Conservation (phyloP, 37 sponge, comb jelly and placozoan species). For the Halichondria panicea region DNA sequence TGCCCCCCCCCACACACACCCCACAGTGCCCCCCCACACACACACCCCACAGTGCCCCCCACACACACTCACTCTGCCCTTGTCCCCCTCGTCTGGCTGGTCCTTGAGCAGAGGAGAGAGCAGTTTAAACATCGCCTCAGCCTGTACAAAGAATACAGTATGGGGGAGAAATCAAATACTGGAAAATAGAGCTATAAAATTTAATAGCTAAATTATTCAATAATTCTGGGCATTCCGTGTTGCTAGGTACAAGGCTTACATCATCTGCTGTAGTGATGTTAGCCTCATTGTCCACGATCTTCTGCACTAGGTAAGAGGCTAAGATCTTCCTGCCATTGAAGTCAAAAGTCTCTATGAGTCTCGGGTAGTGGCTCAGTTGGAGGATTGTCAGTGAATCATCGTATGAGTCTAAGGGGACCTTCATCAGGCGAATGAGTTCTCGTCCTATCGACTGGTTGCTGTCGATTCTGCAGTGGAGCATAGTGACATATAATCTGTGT, state of each 20-base stretch:
- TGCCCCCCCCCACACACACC: background rate
- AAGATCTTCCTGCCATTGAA: constrained; percentile 77
- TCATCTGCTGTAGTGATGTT: constrained; percentile 75
- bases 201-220: background rate
- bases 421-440: constrained; percentile 81
- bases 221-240: background rate
- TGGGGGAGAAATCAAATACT: background rate
- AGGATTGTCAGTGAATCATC: constrained; percentile 89
- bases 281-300: constrained; percentile 71
- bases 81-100: constrained; percentile 88
- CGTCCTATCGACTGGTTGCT: constrained; percentile 27
- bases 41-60: constrained; percentile 42
- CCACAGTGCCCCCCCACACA: background rate
- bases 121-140: constrained; percentile 73
- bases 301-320: constrained; percentile 66
- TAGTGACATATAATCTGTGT: too few species aligned
- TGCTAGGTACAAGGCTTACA: constrained; percentile 47
- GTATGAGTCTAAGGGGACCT: constrained; percentile 85
- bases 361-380: constrained; percentile 72
- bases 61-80: constrained; percentile 39
- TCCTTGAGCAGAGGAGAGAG: constrained; percentile 80
- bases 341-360: constrained; percentile 55
- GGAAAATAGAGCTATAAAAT: background rate
- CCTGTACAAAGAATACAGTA: constrained; percentile 35
- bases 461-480: constrained; percentile 43